phyloP scores from a whole-genome alignment of 2,113 vertebrate genomes.

The Apodemus sylvaticus region DNA sequence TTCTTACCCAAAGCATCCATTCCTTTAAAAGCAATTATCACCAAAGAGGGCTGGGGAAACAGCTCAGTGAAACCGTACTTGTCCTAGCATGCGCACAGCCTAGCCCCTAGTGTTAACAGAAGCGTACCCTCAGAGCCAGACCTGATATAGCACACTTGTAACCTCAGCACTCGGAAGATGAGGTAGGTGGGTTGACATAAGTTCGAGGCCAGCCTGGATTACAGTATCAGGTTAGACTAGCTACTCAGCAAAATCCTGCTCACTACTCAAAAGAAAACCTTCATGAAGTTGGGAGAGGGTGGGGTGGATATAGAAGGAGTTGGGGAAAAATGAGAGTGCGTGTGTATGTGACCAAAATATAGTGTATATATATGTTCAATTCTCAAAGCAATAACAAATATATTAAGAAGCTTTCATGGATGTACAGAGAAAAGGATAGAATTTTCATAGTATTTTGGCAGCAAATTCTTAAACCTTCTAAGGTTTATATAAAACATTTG shows the following conservation, averaged over 20 bases:
- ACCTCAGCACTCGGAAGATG: not conserved
- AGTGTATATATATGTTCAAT: not conserved
- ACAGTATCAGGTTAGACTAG: not conserved
- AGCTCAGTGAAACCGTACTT: not conserved
- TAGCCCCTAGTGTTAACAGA: not conserved
- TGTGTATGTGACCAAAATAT: not conserved
- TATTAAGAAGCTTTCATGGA: not conserved
- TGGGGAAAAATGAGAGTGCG: not conserved
- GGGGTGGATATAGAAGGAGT: not conserved
- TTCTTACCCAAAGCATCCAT: slow-evolving; percentile 85
- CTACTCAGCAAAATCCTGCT: not conserved
- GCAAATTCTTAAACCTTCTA: slow-evolving; percentile 95
- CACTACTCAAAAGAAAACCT: not conserved
- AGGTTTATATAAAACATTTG: slow-evolving; percentile 94
- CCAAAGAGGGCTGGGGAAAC: not conserved
- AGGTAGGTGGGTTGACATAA: not conserved
- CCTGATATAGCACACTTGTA: not conserved
- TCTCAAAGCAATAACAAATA: not conserved
- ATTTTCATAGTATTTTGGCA: slow-evolving; percentile 97
- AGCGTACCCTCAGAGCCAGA: not conserved
- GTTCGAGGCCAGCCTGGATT: not conserved
- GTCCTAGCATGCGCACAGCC: not conserved
- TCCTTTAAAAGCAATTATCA: slow-evolving; percentile 78
- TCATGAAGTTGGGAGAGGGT: not conserved
- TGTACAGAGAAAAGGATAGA: slow-evolving; percentile 88